Evolutionary conservation across 2,113 vertebrate genomes (phyloP).

Genomic region (Elephas maximus): DNA sequence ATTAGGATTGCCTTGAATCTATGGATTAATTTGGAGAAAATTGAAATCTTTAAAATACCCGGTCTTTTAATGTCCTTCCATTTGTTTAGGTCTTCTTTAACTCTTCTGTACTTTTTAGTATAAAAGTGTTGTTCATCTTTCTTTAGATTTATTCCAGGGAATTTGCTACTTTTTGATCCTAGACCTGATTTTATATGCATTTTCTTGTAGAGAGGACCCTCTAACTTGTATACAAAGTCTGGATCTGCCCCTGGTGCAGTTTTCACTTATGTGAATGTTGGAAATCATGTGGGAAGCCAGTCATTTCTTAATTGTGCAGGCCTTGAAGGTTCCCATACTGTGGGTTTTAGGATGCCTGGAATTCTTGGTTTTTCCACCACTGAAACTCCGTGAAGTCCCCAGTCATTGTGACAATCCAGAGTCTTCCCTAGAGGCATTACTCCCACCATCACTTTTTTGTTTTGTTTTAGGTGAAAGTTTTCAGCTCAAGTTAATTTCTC

Average conservation of each 20-base stretch:
- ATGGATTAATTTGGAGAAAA: slow-evolving; percentile 38
- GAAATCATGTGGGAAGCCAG: background rate
- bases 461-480: too few relatives aligned
- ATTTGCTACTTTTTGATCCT: slow-evolving; percentile 50
- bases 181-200: slow-evolving; percentile 40
- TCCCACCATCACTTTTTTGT: background rate
- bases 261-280: background rate
- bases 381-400: background rate
- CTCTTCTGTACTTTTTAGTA: background rate
- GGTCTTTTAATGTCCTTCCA: background rate
- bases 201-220: background rate
- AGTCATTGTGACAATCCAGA: background rate
- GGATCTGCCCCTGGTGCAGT: background rate
- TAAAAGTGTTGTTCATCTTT: background rate
- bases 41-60: slow-evolving; percentile 10
- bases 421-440: background rate
- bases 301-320: slow-evolving; percentile 20
- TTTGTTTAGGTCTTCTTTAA: slow-evolving; percentile 2
- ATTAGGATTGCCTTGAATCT: background rate
- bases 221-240: background rate
- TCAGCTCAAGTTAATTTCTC: too few relatives aligned
- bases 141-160: background rate
- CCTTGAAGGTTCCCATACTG: background rate
- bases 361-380: slow-evolving; percentile 2
- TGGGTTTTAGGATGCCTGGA: background rate